A percentile compares a stretch with the other conserved stretches of the same genome.
Evolutionary conservation across 2,888 invertebrate genomes (phyloP).

Genomic region (Protophormia terraenovae): DNA sequence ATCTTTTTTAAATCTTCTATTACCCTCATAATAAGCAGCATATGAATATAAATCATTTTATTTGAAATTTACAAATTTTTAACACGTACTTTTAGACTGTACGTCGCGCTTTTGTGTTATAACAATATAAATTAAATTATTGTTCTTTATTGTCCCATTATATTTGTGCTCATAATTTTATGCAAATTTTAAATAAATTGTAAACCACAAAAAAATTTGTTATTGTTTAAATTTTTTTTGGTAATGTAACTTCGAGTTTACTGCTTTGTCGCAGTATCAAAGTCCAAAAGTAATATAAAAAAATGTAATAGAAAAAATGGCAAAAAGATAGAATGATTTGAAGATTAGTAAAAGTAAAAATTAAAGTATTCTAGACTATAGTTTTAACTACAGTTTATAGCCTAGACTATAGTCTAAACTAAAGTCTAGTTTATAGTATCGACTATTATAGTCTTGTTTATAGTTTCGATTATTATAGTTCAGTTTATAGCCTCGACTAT

Average conservation of each 20-base stretch:
- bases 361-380: too few species aligned
- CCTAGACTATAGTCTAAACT: too few species aligned
- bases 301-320: too few species aligned
- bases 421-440: too few species aligned
- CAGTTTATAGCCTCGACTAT: too few species aligned
- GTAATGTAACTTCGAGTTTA: too few species aligned
- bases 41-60: background rate
- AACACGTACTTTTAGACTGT: slow-evolving; percentile 28
- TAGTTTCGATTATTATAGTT: too few species aligned
- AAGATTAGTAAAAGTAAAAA: too few species aligned
- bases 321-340: too few species aligned
- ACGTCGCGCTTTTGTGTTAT: background rate
- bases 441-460: too few species aligned
- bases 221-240: background rate
- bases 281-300: background rate
- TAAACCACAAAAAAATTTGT: background rate
- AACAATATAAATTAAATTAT: background rate
- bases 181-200: slow-evolving; percentile 17
- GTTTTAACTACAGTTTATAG: too few species aligned
- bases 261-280: too few species aligned
- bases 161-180: slow-evolving; percentile 33
- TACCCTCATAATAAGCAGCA: background rate
- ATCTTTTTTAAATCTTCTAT: background rate
- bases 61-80: slow-evolving; percentile 8
- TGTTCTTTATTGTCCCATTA: background rate